These are phyloP conservation scores for Zaprionus lachaisei DNA, from an alignment of 1,140 invertebrate genomes.

Conservation along the genomic window DNA sequence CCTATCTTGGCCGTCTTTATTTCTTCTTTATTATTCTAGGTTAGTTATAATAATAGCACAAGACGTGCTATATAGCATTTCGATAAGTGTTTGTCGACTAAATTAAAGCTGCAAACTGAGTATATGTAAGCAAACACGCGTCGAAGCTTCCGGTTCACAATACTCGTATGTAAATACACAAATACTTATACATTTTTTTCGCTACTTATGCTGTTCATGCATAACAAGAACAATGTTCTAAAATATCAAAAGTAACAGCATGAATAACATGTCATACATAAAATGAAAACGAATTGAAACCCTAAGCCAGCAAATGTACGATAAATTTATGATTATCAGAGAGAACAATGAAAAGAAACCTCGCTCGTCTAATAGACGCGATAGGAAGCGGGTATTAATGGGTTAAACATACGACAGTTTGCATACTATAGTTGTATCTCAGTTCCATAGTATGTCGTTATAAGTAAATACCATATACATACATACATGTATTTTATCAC, in stretches of 20 bases:
- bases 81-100: background rate
- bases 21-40: slow-evolving; percentile 20
- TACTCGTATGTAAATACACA: background rate
- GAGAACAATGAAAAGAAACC: slow-evolving; percentile 18
- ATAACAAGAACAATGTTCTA: slow-evolving; percentile 26
- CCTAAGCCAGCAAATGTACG: slow-evolving; percentile 18
- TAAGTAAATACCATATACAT: background rate
- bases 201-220: slow-evolving; percentile 40
- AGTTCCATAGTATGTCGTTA: background rate
- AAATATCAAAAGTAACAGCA: background rate
- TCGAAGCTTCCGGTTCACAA: background rate
- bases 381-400: slow-evolving; percentile 11
- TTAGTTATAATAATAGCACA: background rate
- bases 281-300: slow-evolving; percentile 21
- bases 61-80: background rate
- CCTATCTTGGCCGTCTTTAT: too few species aligned
- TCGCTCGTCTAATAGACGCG: background rate
- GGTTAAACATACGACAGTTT: slow-evolving; percentile 16
- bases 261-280: background rate
- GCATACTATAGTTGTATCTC: background rate
- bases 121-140: background rate
- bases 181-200: background rate
- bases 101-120: background rate
- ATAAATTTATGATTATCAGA: slow-evolving; percentile 45
- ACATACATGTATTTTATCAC: background rate